Evolutionary conservation across 2,888 invertebrate species (phyloP), one percentile per base, ranked within the genome.

Genomic region (Oxycera nigricornis): DNA sequence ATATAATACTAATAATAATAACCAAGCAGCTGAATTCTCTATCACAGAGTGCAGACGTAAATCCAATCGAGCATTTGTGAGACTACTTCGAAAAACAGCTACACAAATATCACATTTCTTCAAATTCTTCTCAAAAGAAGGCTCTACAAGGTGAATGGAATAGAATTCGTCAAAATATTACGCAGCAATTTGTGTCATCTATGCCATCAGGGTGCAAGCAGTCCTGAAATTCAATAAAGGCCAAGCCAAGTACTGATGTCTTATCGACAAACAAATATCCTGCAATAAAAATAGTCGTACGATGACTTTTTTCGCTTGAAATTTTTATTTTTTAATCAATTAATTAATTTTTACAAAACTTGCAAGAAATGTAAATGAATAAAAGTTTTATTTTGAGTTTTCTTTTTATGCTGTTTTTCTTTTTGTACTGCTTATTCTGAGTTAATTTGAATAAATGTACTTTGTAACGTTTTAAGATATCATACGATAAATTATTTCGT

Each of bases 61-160:
- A 11, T 17, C 46, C 11, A 46, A 24, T 55, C 17, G 52, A 55
- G 24, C 22, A 55, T 55, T 55, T 55, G 52, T 55, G 52, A 24
- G 20, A 55, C 52, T 55, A 55, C 52, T 2, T 22, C 17, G 52
- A 20, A 55, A 55, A 55, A 24, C 52, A 55, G 11, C 24, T 22
- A 24, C 52, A 22, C 4, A n/a, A 55, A 55, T 11, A 55, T 24
- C 24, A 20, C 52, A 22, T 55, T 55, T 22, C 52, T 4, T 20
- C 24, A 55, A 22, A 55, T 20, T 22, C 22, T 55, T 55, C 52
- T 20, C 52, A 22, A 20, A 55, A 55, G 24, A 55, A 55, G 17
- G 52, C 52, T 55, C 11, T 55, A 22, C 20, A 55, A 24, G 52
- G 24, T 55, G 50, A 50, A 55, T 55, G 52, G 22, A 55, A 55